Conservation (phyloP, 2,113 vertebrate species). For the Prietella phreatophila region DNA sequence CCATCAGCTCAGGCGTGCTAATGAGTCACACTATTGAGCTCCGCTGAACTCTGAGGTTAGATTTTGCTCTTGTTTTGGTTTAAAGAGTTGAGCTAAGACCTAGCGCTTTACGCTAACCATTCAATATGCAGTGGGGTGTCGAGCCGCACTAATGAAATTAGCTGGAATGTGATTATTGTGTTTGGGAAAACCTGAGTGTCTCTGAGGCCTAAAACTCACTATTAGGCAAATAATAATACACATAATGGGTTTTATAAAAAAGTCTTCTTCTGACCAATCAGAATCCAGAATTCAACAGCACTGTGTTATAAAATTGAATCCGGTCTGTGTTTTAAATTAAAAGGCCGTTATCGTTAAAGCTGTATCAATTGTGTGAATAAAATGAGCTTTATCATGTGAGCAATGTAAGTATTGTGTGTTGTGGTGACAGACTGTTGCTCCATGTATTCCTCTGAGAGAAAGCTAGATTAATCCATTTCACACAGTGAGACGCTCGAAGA, state of each 20-base stretch:
- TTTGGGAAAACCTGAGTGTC: neutral
- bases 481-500: neutral
- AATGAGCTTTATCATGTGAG: neutral
- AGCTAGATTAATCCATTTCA: slow-evolving; percentile 17
- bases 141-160: neutral
- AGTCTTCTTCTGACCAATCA: neutral
- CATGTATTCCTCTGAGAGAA: neutral
- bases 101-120: neutral
- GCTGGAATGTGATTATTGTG: neutral
- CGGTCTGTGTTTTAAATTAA: neutral
- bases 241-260: neutral
- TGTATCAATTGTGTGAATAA: neutral
- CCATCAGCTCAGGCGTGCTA: neutral
- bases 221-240: neutral
- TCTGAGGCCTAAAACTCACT: neutral
- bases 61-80: neutral
- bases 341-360: neutral
- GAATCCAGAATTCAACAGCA: neutral
- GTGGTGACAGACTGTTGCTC: slow-evolving; percentile 28
- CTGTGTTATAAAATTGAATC: neutral
- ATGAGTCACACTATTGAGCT: neutral
- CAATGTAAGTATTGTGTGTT: neutral
- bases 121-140: neutral
- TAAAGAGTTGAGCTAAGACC: neutral
- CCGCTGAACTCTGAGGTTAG: neutral